Base-by-base conservation (phyloP, 1,140 invertebrate species). In the Mizuhopecten yessoensis region DNA sequence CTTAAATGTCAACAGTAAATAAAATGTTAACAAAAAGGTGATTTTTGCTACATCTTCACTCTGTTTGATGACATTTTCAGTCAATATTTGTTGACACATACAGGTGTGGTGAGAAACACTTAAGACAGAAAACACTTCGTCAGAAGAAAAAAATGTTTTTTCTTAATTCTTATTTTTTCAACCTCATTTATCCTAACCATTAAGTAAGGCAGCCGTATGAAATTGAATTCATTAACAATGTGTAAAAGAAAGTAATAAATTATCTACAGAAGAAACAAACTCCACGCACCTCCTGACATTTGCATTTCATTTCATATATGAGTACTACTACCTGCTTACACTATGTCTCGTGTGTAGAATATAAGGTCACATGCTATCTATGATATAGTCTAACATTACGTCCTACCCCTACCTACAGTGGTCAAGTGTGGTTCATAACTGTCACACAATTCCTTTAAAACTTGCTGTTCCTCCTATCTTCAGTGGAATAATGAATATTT, bases 201-300 rank as follows among this genome's bases (percentile, higher is more conserved):
- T 75, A 75, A 75, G 57, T 75, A 75, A 75, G 57, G 57, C 57
- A 75, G 57, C 57, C 57, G 29, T 11, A n/a, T 75, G n/a, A 75
- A 75, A 75, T 75, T 29, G 17, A 45, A 45, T 45, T 45, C 42
- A 45, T 45, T 29, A 75, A 75, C 57, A 75, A 29, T 7, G 2
- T n/a, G 23, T 75, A n/a, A 29, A 9, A 45, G 42, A 45, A 75
- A 75, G 15, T 15, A 49, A 49, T 49, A 75, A 75, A 75, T 75
- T 29, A 75, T 75, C 23, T 5, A 29, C 17, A 75, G 57, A 75
- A 29, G 29, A 39, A 39, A 39, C 13, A 13, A 39, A 5, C 36
- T 39, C 13, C 57, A 75, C 29, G 23, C 57, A 75, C 5, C 57
- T 29, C 57, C 10, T 45, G 17, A 45, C 17, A 7, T 45, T 20